phyloP scores from a whole-genome alignment of 92 coral and sea anemone genomes.

The Actinostola sp. region DNA sequence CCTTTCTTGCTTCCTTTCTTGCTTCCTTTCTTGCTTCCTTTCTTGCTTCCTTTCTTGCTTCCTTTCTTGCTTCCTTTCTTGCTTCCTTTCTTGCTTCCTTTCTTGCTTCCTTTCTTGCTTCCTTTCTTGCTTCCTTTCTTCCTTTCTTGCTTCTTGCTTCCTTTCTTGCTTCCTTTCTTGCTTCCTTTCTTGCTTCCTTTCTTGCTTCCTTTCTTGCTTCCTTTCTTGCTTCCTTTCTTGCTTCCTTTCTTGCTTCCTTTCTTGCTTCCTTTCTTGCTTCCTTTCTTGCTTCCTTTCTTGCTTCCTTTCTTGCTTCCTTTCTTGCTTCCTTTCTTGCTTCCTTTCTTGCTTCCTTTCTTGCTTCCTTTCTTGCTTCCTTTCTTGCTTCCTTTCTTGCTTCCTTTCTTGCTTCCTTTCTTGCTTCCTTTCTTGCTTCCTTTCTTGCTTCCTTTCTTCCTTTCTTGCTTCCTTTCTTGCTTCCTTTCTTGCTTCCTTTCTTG shows the following conservation, averaged over 20 bases:
- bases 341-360: too few relatives aligned
- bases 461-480: too few relatives aligned
- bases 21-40: neutral
- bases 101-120: neutral
- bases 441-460: too few relatives aligned
- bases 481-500: too few relatives aligned
- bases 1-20: too few relatives aligned
- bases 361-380: too few relatives aligned
- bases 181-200: neutral
- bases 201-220: neutral
- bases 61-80: neutral
- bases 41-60: neutral
- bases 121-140: neutral
- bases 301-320: neutral
- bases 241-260: neutral
- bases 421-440: too few relatives aligned
- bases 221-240: neutral
- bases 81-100: neutral
- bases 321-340: too few relatives aligned
- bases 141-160: neutral
- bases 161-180: neutral
- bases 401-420: too few relatives aligned
- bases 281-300: neutral
- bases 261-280: neutral
- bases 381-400: neutral